These are phyloP conservation scores for Germaria angustata DNA, from an alignment of 2,888 invertebrate species.

Conservation along the genomic window DNA sequence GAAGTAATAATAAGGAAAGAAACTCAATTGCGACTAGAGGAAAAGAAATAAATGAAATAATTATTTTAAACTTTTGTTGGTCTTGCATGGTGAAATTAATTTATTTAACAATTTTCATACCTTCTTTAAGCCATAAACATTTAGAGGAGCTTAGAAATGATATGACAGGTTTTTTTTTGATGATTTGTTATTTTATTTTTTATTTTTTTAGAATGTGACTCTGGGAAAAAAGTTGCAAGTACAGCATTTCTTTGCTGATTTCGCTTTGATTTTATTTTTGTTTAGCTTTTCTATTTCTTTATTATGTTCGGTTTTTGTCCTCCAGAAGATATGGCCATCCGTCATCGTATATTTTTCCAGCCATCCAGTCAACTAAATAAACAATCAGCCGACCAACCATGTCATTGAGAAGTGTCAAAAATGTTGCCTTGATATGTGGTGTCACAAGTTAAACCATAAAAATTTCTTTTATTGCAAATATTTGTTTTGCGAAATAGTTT, in stretches of 20 bases:
- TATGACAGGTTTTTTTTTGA: conserved; percentile 51
- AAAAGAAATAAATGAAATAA: conserved; percentile 39
- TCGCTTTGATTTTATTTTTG: not conserved
- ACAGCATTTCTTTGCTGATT: conserved; percentile 47
- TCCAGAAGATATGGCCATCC: conserved; percentile 7
- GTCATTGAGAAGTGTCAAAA: conserved; percentile 64
- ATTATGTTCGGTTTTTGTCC: conserved; percentile 9
- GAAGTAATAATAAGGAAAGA: not conserved
- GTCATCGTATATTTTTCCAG: conserved; percentile 41
- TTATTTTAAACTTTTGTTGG: conserved; percentile 49
- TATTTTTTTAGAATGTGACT: conserved; percentile 27
- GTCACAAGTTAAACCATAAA: conserved; percentile 63
- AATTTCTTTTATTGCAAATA: conserved; percentile 59
- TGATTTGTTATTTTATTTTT: not conserved
- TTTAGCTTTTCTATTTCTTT: conserved; percentile 23
- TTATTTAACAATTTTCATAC: conserved; percentile 7
- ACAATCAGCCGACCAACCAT: conserved; percentile 23
- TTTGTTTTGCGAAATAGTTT: conserved; percentile 43
- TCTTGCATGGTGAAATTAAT: conserved; percentile 1
- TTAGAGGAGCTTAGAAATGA: conserved; percentile 22
- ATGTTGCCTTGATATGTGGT: conserved; percentile 66
- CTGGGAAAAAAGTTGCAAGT: conserved; percentile 55
- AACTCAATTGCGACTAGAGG: not conserved
- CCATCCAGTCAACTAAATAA: conserved; percentile 10
- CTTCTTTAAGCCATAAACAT: conserved; percentile 47